Conservation (phyloP, 1,140 invertebrate species). For the Trichoplusia ni region DNA sequence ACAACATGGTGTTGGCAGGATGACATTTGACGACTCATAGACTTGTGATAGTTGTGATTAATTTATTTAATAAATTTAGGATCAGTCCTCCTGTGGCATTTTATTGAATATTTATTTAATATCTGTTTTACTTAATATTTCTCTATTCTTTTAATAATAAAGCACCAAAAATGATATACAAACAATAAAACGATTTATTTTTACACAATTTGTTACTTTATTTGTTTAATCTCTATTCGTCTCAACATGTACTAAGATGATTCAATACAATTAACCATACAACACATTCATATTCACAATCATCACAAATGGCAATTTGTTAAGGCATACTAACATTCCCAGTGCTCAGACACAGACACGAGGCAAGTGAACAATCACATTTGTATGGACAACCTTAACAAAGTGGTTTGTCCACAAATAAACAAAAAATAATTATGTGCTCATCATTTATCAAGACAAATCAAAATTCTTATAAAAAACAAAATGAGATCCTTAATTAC, state of each 20-base stretch:
- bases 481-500: constrained; percentile 35
- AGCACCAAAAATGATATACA: constrained; percentile 38
- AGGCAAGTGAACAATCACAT: constrained; percentile 39
- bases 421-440: constrained; percentile 1
- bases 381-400: constrained; percentile 12
- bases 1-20: constrained; percentile 88
- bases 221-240: constrained; percentile 66
- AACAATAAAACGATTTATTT: constrained; percentile 64
- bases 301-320: constrained; percentile 72
- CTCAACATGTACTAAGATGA: constrained; percentile 74
- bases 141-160: constrained; percentile 32
- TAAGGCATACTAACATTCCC: constrained; percentile 59
- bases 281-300: constrained; percentile 66
- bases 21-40: constrained; percentile 91
- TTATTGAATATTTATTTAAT: constrained; percentile 15
- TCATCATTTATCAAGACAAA: constrained; percentile 21
- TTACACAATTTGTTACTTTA: constrained; percentile 75
- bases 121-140: constrained; percentile 8
- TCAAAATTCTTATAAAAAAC: constrained; percentile 30
- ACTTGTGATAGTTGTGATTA: constrained; percentile 36
- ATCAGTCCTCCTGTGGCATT: constrained; percentile 2
- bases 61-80: constrained; percentile 33
- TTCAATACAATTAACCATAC: constrained; percentile 45
- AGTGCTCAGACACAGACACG: constrained; percentile 35
- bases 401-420: background rate